phyloP scores from a whole-genome alignment of 2,797 vertebrate genomes.

The Anguilla anguilla region DNA sequence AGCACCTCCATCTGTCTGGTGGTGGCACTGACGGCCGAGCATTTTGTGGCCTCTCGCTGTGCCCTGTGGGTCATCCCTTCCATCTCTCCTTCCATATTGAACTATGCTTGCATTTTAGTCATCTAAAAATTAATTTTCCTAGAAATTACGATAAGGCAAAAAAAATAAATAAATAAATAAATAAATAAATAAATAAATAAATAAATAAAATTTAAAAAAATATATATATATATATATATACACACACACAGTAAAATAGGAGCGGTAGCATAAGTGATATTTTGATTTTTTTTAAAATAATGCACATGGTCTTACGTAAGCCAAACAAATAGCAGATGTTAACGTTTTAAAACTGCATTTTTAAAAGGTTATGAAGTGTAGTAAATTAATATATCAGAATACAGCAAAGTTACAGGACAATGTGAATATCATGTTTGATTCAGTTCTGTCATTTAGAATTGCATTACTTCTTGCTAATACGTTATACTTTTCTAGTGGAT shows the following conservation, averaged over 20 bases:
- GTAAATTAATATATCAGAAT: background rate
- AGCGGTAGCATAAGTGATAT: background rate
- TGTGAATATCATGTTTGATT: background rate
- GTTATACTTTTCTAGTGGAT: background rate
- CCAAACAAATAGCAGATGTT: background rate
- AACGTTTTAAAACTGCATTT: background rate
- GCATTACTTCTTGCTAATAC: background rate
- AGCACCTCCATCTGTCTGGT: slow-evolving; percentile 66
- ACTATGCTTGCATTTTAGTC: slow-evolving; percentile 43
- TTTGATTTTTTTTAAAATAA: background rate
- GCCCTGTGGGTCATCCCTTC: slow-evolving; percentile 48
- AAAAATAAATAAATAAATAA: slow-evolving; percentile 34
- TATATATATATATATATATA: background rate
- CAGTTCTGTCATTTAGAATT: background rate
- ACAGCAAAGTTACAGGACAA: background rate
- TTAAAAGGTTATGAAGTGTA: background rate
- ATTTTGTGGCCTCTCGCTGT: slow-evolving; percentile 54
- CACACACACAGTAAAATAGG: background rate
- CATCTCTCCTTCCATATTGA: slow-evolving; percentile 47
- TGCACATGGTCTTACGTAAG: background rate
- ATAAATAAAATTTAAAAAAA: too few relatives aligned
- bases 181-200: too few relatives aligned
- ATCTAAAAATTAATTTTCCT: slow-evolving; percentile 57
- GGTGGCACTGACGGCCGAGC: slow-evolving; percentile 64
- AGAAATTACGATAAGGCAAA: slow-evolving; percentile 27